phyloP scores from a whole-genome alignment of 1,140 invertebrate species.

The Pseudomyrmex pallidus region DNA sequence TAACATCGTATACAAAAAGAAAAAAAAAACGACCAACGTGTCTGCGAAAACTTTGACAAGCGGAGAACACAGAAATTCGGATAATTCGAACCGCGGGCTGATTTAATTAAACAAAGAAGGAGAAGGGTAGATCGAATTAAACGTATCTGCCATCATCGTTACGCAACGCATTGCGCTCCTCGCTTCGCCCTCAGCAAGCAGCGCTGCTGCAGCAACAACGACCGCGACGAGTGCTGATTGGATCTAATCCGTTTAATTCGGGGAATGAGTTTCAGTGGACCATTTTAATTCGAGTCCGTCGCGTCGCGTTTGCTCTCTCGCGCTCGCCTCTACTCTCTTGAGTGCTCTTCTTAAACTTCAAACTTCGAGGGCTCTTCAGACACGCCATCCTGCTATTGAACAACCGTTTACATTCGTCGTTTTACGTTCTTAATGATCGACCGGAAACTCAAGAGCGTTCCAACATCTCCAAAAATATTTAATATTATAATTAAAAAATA shows the following conservation, averaged over 20 bases:
- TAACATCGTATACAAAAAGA: too few species aligned
- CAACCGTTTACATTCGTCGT: slow-evolving; percentile 39
- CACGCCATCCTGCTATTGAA: slow-evolving; percentile 38
- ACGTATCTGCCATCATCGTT: slow-evolving; percentile 31
- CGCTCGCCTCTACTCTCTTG: slow-evolving; percentile 10
- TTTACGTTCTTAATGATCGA: slow-evolving; percentile 13
- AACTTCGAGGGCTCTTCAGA: slow-evolving; percentile 34
- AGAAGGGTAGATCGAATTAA: slow-evolving; percentile 40
- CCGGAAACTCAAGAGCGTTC: background rate
- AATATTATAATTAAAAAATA: background rate
- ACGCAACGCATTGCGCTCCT: slow-evolving; percentile 51
- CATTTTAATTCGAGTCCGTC: slow-evolving; percentile 80
- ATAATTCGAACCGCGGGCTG: background rate
- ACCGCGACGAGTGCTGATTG: slow-evolving; percentile 76
- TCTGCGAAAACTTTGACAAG: too few species aligned
- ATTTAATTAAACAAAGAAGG: slow-evolving; percentile 65
- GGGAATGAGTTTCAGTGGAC: slow-evolving; percentile 82
- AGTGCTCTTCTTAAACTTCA: slow-evolving; percentile 69
- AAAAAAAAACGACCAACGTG: too few species aligned
- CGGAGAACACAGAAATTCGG: background rate
- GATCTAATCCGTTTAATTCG: slow-evolving; percentile 82
- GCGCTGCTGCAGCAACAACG: slow-evolving; percentile 34
- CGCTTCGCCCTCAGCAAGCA: slow-evolving; percentile 30
- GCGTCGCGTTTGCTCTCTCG: slow-evolving; percentile 62
- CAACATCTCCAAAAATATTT: background rate